Base-by-base conservation (phyloP, 2,113 vertebrate species). In the Rynchops niger region DNA sequence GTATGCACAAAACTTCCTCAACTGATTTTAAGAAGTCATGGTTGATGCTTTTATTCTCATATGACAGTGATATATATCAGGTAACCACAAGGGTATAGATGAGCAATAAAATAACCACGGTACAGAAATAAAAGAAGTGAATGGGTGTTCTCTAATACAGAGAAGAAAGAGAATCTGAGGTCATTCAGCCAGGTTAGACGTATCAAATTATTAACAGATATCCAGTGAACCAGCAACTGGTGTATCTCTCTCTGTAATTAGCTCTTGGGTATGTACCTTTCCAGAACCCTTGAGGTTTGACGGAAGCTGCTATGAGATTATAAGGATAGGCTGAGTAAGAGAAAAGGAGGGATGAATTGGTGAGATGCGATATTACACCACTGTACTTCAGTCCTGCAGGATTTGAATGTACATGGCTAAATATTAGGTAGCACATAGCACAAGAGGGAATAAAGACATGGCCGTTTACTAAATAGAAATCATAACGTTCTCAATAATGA, bases 151-250 rank as follows among this genome's bases (percentile, higher is more conserved):
- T 85, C 65, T 82, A 76, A 87, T 78, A 72, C 23, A 82, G 56
- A 69, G 21, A 86, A 85, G 95, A 94, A 96, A 96, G 73, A 96
- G 52, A 90, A 94, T 36, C 87, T 72, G 73, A 91, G 95, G 93
- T 96, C 87, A 85, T 93, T 63, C 73, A 79, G 30, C 16, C 62
- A 95, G 95, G 87, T 94, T 69, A 93, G 34, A 94, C 76, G 90
- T 94, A 95, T 95, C 30, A 0, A 79, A 76, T 94, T 82, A 91
- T 91, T 79, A 95, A 61, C 21, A 94, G 73, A 59, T 95, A 95
- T 30, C 93, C 73, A 87, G 58, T 90, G 91, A 96, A 76, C 42
- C 73, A 69, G 52, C 34, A 82, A 72, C 70, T 56, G 16, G 52
- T 87, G 14, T 82, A 63, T 47, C 9, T 71, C 36, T 87, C 26